Evolutionary conservation across 2,888 invertebrate species (phyloP), one percentile per base, ranked within the genome.

Genomic region (Ichneumoninae sp.): DNA sequence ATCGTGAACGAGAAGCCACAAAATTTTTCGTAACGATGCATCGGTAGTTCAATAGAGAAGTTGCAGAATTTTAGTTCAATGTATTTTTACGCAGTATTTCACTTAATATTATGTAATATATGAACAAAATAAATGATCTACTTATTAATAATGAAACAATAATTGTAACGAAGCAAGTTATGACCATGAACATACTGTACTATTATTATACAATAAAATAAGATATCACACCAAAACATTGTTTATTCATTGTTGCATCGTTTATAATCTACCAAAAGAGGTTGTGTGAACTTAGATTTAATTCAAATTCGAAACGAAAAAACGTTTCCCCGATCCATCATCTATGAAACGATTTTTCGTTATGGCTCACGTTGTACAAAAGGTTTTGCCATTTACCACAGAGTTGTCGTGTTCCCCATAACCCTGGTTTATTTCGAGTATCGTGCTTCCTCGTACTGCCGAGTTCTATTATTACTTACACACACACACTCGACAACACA

Each of bases 41-140:
- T 70, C 82, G 80, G 71, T 83, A 75, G 76, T 74, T 82, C 62
- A 62, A 75, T 83, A 87, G 71, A 80, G 72, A 85, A 87, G 72
- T 52, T 76, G 66, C 76, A 80, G 79, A 79, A 47, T 76, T 86
- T 86, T 89, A 89, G 87, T 88, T 86, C 86, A 89, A 90, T 88
- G 90, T 92, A 91, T 92, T 92, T 89, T 88, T 91, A 90, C 88
- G 86, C 91, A 92, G 91, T 92, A 92, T 92, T 91, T 92, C 88
- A 89, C 86, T 86, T 88, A 89, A 87, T 87, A 75, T 90, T 89
- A 90, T 89, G 87, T 89, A 90, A 90, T 88, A 89, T 89, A 89
- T 87, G 87, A 80, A 83, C 88, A 87, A 68, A 76, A 86, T 89
- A 90, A 89, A 85, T 88, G 89, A 90, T 89, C 88, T 87, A 87